Evolutionary conservation across 2,888 invertebrate genomes (phyloP), one percentile per base, ranked within the genome.

Genomic region (Erebia ligea): DNA sequence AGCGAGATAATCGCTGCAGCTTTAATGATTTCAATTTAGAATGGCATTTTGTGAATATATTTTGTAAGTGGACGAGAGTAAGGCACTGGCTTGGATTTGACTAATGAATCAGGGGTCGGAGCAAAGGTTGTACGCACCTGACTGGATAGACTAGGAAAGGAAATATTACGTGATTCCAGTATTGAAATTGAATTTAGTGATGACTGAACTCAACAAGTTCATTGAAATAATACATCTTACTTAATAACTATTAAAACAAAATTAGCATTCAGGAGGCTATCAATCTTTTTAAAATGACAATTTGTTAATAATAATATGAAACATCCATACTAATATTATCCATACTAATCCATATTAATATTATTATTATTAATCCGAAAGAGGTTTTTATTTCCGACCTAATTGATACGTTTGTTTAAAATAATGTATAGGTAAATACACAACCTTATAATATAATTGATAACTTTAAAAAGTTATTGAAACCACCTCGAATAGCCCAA

Each of bases 1-100:
- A 92, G 91, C 80, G 80, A 91, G 93, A 94, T 94, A 91, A 94
- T 92, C 93, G 84, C 80, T 80, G 77, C 73, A 78, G 85, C 86
- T 84, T 91, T 91, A 92, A 92, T 91, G 91, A 91, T 91, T 90
- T 87, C 87, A 88, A 87, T 90, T 92, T 91, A 91, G 90, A 90
- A 89, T 86, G 88, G 87, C 81, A 81, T 81, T 62, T 83, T 89
- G 73, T 90, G 90, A 89, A 91, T 91, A 86, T 84, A 87, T 86
- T 87, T 87, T 82, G 84, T 77, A 79, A 79, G 78, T 79, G 80
- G 78, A 78, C 79, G 84, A 81, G 62, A 62, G 87, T 88, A 87
- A 78, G 79, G 82, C 87, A 87, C 86, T 78, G 75, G 74, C 25
- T 75, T 77, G 77, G 72, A 76, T 75, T 73, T 73, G 74, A 71